Conservation (phyloP, 2,113 vertebrate species). For the Penelope pileata region DNA sequence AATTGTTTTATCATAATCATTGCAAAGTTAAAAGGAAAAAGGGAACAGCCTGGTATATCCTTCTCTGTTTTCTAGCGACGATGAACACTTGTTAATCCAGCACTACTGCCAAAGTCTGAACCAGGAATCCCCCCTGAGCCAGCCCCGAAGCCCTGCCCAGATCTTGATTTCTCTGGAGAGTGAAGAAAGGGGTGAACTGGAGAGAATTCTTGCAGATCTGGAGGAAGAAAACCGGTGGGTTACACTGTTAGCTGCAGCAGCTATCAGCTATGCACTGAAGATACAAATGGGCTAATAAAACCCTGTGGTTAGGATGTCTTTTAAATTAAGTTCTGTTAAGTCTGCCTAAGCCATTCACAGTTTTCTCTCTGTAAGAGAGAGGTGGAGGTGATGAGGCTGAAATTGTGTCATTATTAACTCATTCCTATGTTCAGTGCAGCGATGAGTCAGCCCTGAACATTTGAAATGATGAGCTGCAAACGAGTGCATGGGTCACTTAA, state of each 20-base stretch:
- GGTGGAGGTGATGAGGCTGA: slow-evolving; percentile 15
- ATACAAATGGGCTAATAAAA: neutral
- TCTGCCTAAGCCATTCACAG: slow-evolving; percentile 13
- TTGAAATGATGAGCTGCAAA: neutral
- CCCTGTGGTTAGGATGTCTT: slow-evolving; percentile 8
- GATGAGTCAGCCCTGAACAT: neutral
- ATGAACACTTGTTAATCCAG: slow-evolving; percentile 99
- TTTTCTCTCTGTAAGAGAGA: neutral
- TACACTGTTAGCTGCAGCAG: neutral
- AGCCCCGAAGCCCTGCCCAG: slow-evolving; percentile 91
- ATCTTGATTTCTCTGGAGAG: slow-evolving; percentile 99
- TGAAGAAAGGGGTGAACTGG: slow-evolving; percentile 97
- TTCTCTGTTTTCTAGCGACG: slow-evolving; percentile 87
- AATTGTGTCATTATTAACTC: neutral
- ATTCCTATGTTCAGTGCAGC: neutral
- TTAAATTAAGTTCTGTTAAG: slow-evolving; percentile 50
- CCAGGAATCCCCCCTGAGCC: slow-evolving; percentile 97
- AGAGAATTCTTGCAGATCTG: slow-evolving; percentile 94
- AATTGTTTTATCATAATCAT: neutral
- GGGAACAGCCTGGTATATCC: slow-evolving; percentile 53
- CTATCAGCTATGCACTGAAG: fast-evolving
- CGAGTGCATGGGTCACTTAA: neutral
- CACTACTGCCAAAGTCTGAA: slow-evolving; percentile 99
- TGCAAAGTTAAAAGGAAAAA: slow-evolving; percentile 15
- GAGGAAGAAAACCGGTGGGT: slow-evolving; percentile 97